Conservation (phyloP, 1,140 invertebrate genomes). For the Drosophila santomea region DNA sequence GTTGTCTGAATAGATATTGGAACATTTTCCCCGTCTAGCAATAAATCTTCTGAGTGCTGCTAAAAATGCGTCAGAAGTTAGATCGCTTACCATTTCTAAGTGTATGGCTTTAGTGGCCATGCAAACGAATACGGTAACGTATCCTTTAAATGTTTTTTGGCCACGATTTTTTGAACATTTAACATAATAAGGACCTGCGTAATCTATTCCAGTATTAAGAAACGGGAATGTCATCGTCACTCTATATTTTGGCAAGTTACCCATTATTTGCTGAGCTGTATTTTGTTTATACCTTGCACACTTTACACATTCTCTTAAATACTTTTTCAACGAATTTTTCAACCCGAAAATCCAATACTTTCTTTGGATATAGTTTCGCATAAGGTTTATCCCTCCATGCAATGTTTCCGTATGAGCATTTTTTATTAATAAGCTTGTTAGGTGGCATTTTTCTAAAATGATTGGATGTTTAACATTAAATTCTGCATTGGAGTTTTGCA, state of each 20-base stretch:
- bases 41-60: too few species aligned
- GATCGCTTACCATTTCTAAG: too few species aligned
- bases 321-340: background rate
- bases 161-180: background rate
- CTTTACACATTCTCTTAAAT: background rate
- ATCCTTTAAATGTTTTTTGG: too few species aligned
- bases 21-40: too few species aligned
- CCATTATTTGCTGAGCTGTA: background rate
- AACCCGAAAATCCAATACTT: background rate
- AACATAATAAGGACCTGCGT: background rate
- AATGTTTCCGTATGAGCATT: background rate
- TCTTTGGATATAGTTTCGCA: background rate
- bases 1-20: too few species aligned
- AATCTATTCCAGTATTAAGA: background rate
- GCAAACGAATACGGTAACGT: too few species aligned
- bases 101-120: too few species aligned
- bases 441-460: background rate
- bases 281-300: background rate
- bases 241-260: background rate
- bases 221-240: background rate
- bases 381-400: background rate
- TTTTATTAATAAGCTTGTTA: background rate
- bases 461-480: conserved; percentile 1
- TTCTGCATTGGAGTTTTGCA: conserved; percentile 3
- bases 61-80: too few species aligned